Evolutionary conservation across 2,113 vertebrate genomes (phyloP).

Genomic region (Psilopsiagon aymara): DNA sequence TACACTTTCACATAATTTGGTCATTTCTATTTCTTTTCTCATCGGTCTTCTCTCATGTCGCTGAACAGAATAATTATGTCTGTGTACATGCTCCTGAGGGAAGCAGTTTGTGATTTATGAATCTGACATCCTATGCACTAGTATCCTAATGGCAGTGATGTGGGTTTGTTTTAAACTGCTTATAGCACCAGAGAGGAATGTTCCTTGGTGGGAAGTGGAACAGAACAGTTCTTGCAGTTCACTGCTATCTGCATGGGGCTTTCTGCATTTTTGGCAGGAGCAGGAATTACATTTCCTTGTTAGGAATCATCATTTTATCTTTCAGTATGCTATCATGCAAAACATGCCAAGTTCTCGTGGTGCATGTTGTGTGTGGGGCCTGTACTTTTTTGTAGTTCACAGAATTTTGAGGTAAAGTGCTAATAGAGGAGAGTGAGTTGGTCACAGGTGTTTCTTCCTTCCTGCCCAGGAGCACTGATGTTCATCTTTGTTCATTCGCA

Average conservation of each 20-base stretch:
- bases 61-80: neutral
- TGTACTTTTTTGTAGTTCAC: neutral
- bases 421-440: neutral
- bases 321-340: rapidly evolving
- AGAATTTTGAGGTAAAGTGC: neutral
- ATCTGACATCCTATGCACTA: neutral
- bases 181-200: neutral
- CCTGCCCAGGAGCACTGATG: neutral
- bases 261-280: neutral
- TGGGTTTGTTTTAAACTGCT: neutral
- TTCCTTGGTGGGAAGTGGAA: neutral
- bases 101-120: neutral
- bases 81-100: neutral
- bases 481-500: slow-evolving; percentile 30
- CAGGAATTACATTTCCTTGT: neutral
- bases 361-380: rapidly evolving
- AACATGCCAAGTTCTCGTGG: rapidly evolving
- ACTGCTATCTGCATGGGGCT: rapidly evolving
- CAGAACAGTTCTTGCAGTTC: neutral
- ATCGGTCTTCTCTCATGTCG: rapidly evolving
- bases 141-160: neutral
- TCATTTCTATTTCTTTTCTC: neutral
- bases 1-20: rapidly evolving
- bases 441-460: neutral
- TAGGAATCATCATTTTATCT: neutral